phyloP scores from a whole-genome alignment of 23 tunicate species.

The Botrylloides violaceus region DNA sequence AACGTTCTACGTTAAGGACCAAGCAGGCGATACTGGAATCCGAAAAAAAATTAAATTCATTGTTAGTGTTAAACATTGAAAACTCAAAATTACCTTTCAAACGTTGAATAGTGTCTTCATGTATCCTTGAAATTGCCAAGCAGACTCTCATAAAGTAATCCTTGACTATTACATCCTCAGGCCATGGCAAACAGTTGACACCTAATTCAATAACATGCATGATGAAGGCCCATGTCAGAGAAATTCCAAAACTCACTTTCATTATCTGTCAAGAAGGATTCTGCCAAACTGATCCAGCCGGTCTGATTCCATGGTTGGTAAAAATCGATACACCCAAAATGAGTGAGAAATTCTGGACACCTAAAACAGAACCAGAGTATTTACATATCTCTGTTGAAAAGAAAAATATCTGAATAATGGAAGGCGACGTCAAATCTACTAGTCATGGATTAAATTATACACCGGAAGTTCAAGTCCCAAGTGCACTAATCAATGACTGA shows the following conservation, averaged over 20 bases:
- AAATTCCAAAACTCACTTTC: background rate
- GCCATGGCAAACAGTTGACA: background rate
- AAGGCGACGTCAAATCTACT: no score
- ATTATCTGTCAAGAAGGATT: constrained; percentile 30
- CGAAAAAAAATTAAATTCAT: no score
- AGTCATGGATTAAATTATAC: no score
- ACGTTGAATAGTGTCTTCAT: background rate
- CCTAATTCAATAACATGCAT: background rate
- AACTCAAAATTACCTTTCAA: background rate
- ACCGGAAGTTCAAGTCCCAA: no score
- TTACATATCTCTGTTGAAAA: no score
- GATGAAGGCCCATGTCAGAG: background rate
- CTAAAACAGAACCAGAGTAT: no score
- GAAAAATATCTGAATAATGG: no score
- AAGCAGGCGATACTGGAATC: no score
- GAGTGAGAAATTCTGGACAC: constrained; percentile 60
- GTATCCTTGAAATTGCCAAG: background rate
- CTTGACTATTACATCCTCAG: background rate
- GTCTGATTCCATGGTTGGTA: constrained; percentile 55
- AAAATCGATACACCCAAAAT: constrained; percentile 60
- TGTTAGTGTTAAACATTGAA: no score
- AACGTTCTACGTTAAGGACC: no score
- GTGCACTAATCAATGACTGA: no score
- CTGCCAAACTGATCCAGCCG: constrained; percentile 53
- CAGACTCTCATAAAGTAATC: background rate